Evolutionary conservation across 2,888 invertebrate genomes (phyloP).

Genomic region (Drosophila nr. medialis): DNA sequence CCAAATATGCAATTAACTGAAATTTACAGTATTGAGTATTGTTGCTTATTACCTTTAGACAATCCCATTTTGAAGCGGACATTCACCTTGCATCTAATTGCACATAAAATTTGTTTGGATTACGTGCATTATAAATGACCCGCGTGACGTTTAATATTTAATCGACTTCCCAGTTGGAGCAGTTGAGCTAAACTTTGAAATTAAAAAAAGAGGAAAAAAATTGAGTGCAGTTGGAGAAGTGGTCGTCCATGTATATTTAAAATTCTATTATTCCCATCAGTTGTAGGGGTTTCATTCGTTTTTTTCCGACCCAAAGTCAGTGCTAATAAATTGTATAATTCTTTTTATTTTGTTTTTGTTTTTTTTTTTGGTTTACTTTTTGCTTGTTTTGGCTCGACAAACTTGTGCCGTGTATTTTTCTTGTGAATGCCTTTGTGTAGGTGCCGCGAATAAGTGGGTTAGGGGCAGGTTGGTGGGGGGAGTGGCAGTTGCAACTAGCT

Average conservation of each 20-base stretch:
- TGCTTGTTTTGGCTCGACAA: constrained; percentile 57
- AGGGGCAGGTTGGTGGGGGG: background rate
- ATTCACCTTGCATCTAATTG: constrained; percentile 19
- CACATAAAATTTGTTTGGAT: background rate
- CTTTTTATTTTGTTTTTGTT: constrained; percentile 23
- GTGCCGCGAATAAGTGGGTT: constrained; percentile 7
- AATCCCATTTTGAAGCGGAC: constrained; percentile 3
- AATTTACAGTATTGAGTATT: background rate
- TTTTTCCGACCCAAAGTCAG: constrained; percentile 16
- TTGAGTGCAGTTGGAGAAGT: constrained; percentile 17
- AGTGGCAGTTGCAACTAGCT: background rate
- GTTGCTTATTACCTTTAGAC: background rate
- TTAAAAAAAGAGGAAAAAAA: constrained; percentile 17
- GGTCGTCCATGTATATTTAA: constrained; percentile 57
- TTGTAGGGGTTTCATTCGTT: constrained; percentile 11
- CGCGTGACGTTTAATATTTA: constrained; percentile 61
- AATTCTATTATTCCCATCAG: constrained; percentile 54
- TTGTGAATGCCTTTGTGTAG: constrained; percentile 48
- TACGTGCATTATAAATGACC: constrained; percentile 29
- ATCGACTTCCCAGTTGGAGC: constrained; percentile 38
- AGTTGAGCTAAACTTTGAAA: constrained; percentile 33
- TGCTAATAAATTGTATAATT: constrained; percentile 70
- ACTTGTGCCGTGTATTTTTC: constrained; percentile 57
- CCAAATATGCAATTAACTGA: background rate
- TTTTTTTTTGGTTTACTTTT: constrained; percentile 13